Percentiles rank a stretch among this genome's conserved stretches.
These are phyloP conservation scores for Orthonyx spaldingii DNA, from an alignment of 2,113 vertebrate species.

Conservation along the genomic window DNA sequence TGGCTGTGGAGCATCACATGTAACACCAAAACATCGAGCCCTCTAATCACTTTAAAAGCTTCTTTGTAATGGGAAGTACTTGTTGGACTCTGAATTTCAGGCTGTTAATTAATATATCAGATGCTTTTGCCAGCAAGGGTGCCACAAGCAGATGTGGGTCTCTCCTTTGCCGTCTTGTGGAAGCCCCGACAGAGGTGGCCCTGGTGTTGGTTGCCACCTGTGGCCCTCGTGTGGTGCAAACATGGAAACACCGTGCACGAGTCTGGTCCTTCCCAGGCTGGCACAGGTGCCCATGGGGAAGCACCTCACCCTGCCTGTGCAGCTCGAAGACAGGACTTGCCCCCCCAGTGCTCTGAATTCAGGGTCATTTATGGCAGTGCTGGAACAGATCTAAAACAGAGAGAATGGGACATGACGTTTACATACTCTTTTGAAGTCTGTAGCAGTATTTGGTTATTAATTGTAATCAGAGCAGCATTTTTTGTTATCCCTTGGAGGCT, in stretches of 20 bases:
- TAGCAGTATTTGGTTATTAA: neutral
- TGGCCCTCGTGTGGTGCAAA: neutral
- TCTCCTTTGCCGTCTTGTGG: neutral
- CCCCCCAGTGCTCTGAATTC: neutral
- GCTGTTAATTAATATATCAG: neutral
- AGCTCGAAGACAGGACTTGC: neutral
- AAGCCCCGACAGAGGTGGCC: neutral
- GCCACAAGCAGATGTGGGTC: neutral
- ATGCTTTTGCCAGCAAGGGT: neutral
- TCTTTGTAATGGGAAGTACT: neutral
- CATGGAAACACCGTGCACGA: accelerated
- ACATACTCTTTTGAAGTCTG: neutral
- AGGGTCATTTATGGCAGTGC: neutral
- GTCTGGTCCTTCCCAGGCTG: neutral
- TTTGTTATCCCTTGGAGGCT: neutral
- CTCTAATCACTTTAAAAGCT: neutral
- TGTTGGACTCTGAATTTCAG: neutral
- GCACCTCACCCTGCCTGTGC: neutral
- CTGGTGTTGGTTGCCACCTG: neutral
- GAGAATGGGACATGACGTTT: neutral
- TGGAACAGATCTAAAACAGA: neutral
- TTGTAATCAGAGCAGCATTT: neutral
- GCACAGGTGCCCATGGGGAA: neutral
- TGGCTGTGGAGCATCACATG: neutral
- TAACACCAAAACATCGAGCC: accelerated